These are phyloP conservation scores for Stegastes partitus DNA, from an alignment of 2,113 vertebrate genomes.

Conservation along the genomic window DNA sequence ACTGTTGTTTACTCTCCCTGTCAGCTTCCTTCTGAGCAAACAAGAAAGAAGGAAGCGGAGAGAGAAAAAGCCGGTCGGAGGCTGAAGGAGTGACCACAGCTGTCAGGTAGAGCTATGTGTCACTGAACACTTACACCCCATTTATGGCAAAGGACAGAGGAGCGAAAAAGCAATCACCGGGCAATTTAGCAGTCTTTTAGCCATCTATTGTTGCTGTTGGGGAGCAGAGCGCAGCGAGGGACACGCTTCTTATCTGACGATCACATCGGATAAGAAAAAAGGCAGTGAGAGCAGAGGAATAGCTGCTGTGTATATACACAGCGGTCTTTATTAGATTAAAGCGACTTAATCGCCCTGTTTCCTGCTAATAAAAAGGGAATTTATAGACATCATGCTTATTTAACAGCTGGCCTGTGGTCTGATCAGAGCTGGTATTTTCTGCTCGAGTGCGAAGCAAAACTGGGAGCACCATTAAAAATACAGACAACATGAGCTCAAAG, in stretches of 20 bases:
- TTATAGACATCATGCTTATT: conserved; percentile 5
- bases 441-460: conserved; percentile 2
- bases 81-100: conserved; percentile 35
- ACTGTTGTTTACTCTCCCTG: conserved; percentile 25
- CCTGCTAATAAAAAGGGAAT: conserved; percentile 2
- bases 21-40: conserved; percentile 44
- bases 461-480: conserved; percentile 11
- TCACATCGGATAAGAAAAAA: no score
- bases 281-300: no score
- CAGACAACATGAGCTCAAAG: conserved; percentile 25
- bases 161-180: conserved; percentile 38
- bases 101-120: conserved; percentile 45
- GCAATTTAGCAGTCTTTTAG: conserved; percentile 42
- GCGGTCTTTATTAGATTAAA: neutral
- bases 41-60: conserved; percentile 2
- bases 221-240: conserved; percentile 11
- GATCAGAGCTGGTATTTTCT: conserved; percentile 9
- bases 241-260: conserved; percentile 29
- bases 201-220: conserved; percentile 21
- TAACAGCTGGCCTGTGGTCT: neutral
- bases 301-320: no score
- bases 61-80: neutral
- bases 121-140: conserved; percentile 31
- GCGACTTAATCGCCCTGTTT: conserved; percentile 1
- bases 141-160: conserved; percentile 37